Evolutionary conservation across 2,113 vertebrate species (phyloP).

Genomic region (Pomatorhinus ruficollis): DNA sequence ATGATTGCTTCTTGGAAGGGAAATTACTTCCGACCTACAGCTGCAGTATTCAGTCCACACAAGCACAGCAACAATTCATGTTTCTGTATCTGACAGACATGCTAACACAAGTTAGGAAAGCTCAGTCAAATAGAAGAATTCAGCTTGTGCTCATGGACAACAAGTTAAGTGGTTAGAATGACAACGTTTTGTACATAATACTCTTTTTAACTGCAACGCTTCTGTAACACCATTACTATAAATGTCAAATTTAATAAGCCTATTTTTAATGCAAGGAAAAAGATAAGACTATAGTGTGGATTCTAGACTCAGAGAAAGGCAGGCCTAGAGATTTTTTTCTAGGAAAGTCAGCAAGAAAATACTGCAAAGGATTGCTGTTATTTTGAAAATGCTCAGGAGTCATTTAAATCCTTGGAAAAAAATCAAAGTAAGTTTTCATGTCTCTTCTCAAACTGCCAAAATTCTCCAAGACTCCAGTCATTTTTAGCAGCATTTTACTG

Average conservation of each 20-base stretch:
- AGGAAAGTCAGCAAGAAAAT: neutral
- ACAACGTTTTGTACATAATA: neutral
- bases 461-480: neutral
- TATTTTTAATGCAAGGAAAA: neutral
- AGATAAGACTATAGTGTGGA: neutral
- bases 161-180: neutral
- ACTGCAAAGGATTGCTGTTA: neutral
- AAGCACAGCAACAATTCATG: neutral
- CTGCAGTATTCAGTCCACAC: neutral
- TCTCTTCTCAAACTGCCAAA: conserved; percentile 5
- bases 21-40: neutral
- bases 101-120: neutral
- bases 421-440: neutral
- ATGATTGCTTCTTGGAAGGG: neutral
- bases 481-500: neutral
- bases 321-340: neutral
- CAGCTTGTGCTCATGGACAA: neutral
- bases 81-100: neutral
- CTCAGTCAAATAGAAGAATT: neutral
- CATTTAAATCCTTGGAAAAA: neutral
- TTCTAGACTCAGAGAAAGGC: neutral
- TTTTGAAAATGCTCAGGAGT: neutral
- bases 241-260: neutral
- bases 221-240: neutral
- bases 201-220: neutral